phyloP scores from a whole-genome alignment of 2,888 invertebrate species.

The Dynastes hyllus region DNA sequence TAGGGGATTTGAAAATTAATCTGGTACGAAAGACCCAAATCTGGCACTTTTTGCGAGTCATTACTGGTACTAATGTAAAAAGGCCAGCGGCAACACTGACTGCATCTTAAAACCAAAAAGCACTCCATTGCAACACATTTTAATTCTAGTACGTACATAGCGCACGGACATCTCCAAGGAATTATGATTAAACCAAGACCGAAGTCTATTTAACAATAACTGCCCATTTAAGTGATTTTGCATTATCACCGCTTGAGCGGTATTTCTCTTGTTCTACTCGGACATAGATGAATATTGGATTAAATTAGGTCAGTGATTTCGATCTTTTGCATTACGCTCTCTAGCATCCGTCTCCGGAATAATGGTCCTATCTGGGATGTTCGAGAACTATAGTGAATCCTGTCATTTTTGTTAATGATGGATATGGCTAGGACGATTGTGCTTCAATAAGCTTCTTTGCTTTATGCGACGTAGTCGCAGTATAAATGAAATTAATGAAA shows the following conservation, averaged over 20 bases:
- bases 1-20: too few species aligned
- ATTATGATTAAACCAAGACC: not conserved
- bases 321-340: slow-evolving; percentile 7
- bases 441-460: slow-evolving; percentile 6
- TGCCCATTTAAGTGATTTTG: not conserved
- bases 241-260: slow-evolving; percentile 17
- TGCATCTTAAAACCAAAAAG: too few species aligned
- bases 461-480: not conserved
- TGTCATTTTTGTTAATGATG: slow-evolving; percentile 36
- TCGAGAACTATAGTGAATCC: not conserved
- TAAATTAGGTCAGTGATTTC: slow-evolving; percentile 37
- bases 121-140: too few species aligned
- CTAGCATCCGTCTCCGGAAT: slow-evolving; percentile 9
- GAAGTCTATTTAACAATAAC: not conserved
- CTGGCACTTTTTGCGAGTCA: too few species aligned
- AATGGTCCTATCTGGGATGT: slow-evolving; percentile 5
- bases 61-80: too few species aligned
- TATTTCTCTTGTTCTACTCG: slow-evolving; percentile 9
- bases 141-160: too few species aligned
- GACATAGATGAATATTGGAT: slow-evolving; percentile 36
- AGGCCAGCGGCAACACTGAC: too few species aligned
- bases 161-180: not conserved
- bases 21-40: too few species aligned
- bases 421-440: slow-evolving; percentile 11
- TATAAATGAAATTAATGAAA: slow-evolving; percentile 4